Base-by-base conservation (phyloP, 2,113 vertebrate genomes). In the Bambusicola thoracicus region DNA sequence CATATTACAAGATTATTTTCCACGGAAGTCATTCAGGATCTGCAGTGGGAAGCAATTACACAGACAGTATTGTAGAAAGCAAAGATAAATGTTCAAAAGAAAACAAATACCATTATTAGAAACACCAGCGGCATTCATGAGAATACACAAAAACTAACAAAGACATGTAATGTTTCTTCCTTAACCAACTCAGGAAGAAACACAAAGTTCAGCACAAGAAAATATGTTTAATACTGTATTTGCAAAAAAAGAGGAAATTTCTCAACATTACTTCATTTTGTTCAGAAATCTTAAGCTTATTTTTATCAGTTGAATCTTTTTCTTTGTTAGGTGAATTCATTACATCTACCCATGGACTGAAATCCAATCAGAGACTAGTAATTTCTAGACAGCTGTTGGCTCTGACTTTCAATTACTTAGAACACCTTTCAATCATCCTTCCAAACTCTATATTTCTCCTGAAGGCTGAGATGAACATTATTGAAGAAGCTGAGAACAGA, bases 101-200 rank as follows among this genome's bases (percentile, higher is more conserved):
- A 81, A 89, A 32, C 21, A 78, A 81, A 76, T 40, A 36, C 8
- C 61, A 40, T 34, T 81, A 82, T 11, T 66, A 24, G 34, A 79
- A 91, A 89, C 70, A 72, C 18, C 63, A 65, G 12, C 36, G 29
- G 56, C 51, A 51, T 84, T 87, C 61, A 90, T 10, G 21, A 61
- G 48, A 79, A 79, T 8, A 27, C n/a, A 65, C 3, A 79, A 30
- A 94, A 61, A 48, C 32, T 65, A 75, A 91, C 65, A 81, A 79
- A 84, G 69, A 79, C 70, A 76, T 73, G 48, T 32, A 61, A 94
- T 53, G 55, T 66, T 82, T 66, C 70, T 46, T 68, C 67, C 70
- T 56, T 77, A 95, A 53, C 67, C 53, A 91, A 56, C 67, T 36
- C 66, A 84, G 44, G 32, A 85, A 91, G 44, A 51, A 90, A 85